Evolutionary conservation across 2,888 invertebrate genomes (phyloP).

Genomic region (Tuberolachnus salignus): DNA sequence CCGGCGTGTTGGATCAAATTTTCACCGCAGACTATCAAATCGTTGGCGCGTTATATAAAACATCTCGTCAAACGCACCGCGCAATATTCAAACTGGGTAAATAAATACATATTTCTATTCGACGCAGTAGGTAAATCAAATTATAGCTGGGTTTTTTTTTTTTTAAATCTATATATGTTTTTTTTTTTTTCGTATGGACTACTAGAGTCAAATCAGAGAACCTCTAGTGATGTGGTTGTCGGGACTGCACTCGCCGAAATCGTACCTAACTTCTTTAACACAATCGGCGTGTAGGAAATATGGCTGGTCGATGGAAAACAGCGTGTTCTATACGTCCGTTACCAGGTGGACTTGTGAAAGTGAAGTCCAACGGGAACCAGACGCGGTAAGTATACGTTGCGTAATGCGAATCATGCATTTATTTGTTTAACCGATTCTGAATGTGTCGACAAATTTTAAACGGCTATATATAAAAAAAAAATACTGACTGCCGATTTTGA

Average conservation of each 20-base stretch:
- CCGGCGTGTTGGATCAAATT: slow-evolving; percentile 80
- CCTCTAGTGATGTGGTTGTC: slow-evolving; percentile 90
- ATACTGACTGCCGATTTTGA: no score
- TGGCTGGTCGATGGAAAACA: slow-evolving; percentile 89
- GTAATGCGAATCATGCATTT: no score
- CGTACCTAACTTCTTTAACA: slow-evolving; percentile 86
- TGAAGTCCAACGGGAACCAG: slow-evolving; percentile 81
- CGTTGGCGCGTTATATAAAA: slow-evolving; percentile 85
- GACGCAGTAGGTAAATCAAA: background rate
- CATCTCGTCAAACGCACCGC: slow-evolving; percentile 76
- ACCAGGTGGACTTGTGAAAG: slow-evolving; percentile 72
- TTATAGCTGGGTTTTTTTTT: background rate
- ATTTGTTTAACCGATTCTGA: no score
- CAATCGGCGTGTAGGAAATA: slow-evolving; percentile 89
- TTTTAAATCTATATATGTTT: no score
- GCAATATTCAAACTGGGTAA: slow-evolving; percentile 78
- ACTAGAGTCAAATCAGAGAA: slow-evolving; percentile 65
- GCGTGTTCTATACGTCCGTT: slow-evolving; percentile 82
- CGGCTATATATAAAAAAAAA: no score
- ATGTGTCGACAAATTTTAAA: no score
- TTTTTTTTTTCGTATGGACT: background rate
- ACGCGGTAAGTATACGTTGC: slow-evolving; percentile 61
- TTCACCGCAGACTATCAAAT: slow-evolving; percentile 85
- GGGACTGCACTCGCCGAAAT: slow-evolving; percentile 89
- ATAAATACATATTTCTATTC: no score